phyloP scores from a whole-genome alignment of 2,797 vertebrate species.

The Syngnathus acus region DNA sequence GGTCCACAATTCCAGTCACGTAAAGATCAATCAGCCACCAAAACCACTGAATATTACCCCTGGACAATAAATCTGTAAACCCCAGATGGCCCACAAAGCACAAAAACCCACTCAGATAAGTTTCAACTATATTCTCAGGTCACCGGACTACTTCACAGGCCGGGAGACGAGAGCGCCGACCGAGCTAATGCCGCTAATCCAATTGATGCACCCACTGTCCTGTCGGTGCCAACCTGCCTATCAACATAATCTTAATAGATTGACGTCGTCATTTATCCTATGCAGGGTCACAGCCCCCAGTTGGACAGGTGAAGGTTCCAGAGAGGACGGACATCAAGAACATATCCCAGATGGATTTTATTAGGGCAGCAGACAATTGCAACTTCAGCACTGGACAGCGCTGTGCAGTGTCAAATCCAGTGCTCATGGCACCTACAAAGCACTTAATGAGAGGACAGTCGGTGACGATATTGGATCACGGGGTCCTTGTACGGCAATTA shows the following conservation, averaged over 20 bases:
- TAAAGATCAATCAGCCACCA: slow-evolving; percentile 43
- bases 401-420: background rate
- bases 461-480: background rate
- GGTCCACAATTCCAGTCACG: slow-evolving; percentile 48
- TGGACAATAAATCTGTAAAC: slow-evolving; percentile 23
- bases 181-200: slow-evolving; percentile 27
- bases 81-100: slow-evolving; percentile 14
- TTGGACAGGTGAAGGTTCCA: background rate
- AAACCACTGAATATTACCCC: slow-evolving; percentile 37
- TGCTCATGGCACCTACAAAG: background rate
- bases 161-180: slow-evolving; percentile 11
- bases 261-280: background rate
- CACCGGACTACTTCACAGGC: slow-evolving; percentile 17
- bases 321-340: background rate
- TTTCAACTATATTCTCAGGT: slow-evolving; percentile 13
- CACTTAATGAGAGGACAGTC: background rate
- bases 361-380: background rate
- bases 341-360: background rate
- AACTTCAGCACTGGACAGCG: background rate
- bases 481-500: background rate
- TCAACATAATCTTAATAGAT: slow-evolving; percentile 31
- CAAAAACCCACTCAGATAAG: slow-evolving; percentile 12
- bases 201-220: slow-evolving; percentile 22
- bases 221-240: slow-evolving; percentile 29
- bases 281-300: background rate